Evolutionary conservation across 2,113 vertebrate species (phyloP).

Genomic region (Orycteropus afer): DNA sequence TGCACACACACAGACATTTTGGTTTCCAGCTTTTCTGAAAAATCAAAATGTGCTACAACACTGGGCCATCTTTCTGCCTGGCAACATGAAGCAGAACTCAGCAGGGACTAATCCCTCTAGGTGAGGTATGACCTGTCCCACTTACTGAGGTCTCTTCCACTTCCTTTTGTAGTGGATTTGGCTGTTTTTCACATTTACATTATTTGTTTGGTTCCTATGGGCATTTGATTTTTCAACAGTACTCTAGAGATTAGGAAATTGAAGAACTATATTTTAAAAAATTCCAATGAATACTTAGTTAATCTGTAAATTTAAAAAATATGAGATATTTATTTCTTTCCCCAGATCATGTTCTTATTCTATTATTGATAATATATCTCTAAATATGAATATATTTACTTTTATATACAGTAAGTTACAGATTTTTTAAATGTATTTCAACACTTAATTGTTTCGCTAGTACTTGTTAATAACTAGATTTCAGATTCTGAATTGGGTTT

Average conservation of each 20-base stretch:
- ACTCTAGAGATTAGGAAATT: background rate
- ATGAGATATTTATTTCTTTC: background rate
- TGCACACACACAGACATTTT: background rate
- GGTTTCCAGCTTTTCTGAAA: slow-evolving; percentile 10
- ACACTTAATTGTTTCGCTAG: background rate
- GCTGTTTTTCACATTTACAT: background rate
- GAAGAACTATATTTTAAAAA: background rate
- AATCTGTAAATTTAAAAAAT: background rate
- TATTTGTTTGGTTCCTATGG: background rate
- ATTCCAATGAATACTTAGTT: background rate
- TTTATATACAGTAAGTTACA: background rate
- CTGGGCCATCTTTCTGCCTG: background rate
- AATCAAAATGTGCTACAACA: background rate
- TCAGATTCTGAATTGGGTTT: background rate
- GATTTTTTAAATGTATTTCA: slow-evolving; percentile 18
- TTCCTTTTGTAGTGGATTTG: background rate
- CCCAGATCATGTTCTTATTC: background rate
- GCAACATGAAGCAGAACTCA: background rate
- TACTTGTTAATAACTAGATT: background rate
- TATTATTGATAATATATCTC: background rate
- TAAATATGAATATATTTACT: slow-evolving; percentile 15
- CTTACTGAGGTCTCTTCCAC: background rate
- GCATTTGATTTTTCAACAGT: background rate
- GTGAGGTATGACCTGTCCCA: background rate
- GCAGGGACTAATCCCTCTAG: background rate